Percentiles rank a stretch among this genome's conserved stretches.
phyloP scores from a whole-genome alignment of 2,797 vertebrate species.

The Galaxias olidus region DNA sequence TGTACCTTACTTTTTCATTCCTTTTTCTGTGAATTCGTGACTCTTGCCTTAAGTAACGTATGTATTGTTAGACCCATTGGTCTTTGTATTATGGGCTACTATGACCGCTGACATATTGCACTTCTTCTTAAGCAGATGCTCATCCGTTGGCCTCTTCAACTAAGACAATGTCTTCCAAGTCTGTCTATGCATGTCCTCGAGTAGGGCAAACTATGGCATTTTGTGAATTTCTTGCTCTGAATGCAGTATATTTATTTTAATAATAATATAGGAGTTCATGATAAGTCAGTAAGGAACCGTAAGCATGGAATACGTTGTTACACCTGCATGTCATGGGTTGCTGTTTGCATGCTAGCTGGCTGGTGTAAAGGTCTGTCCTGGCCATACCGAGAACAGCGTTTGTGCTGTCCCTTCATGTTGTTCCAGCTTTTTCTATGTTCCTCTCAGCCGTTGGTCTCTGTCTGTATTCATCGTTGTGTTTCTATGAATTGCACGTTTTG shows the following conservation, averaged over 20 bases:
- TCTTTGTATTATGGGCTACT: background rate
- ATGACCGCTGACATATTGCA: too few species aligned
- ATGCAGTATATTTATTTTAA: background rate
- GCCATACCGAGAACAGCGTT: constrained; percentile 11
- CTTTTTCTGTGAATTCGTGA: constrained; percentile 29
- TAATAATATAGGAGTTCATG: too few species aligned
- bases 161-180: constrained; percentile 28
- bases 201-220: too few species aligned
- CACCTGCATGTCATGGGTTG: background rate
- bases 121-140: too few species aligned
- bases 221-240: too few species aligned
- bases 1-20: constrained; percentile 30
- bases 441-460: constrained; percentile 46
- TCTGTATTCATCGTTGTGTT: constrained; percentile 17
- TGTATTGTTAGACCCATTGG: background rate
- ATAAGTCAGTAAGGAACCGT: too few species aligned
- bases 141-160: too few species aligned
- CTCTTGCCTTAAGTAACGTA: constrained; percentile 35
- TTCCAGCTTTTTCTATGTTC: constrained; percentile 39
- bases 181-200: constrained; percentile 11
- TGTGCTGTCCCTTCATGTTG: constrained; percentile 17
- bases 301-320: too few species aligned
- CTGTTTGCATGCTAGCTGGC: constrained; percentile 1
- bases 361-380: background rate
- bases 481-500: constrained; percentile 60